phyloP scores from a whole-genome alignment of 2,888 invertebrate species.

The Girardia tigrina region DNA sequence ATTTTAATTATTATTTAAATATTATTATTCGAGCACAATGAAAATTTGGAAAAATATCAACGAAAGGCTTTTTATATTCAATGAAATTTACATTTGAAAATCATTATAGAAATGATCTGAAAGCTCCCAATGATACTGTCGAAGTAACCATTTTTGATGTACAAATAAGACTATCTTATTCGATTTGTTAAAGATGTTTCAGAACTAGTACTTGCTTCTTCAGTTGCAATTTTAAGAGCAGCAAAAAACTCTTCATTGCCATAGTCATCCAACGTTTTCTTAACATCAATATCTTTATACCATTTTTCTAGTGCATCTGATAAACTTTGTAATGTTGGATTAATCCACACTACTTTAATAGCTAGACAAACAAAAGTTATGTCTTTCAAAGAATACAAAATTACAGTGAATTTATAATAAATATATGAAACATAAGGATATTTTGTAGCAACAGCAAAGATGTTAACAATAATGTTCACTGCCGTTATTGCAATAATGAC shows the following conservation, averaged over 20 bases:
- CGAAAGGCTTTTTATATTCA: too few relatives aligned
- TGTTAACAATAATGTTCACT: neutral
- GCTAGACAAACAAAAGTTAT: neutral
- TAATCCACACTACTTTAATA: neutral
- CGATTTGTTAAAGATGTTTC: neutral
- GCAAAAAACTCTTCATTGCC: neutral
- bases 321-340: neutral
- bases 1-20: too few relatives aligned
- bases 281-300: slow-evolving; percentile 23
- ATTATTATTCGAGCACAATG: too few relatives aligned
- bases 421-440: neutral
- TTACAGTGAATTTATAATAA: neutral
- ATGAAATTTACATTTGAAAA: too few relatives aligned
- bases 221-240: neutral
- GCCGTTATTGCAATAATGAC: neutral
- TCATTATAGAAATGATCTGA: too few relatives aligned
- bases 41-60: too few relatives aligned
- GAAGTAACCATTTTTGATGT: too few relatives aligned
- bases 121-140: too few relatives aligned
- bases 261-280: slow-evolving; percentile 6
- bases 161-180: too few relatives aligned
- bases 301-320: neutral
- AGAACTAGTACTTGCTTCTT: neutral
- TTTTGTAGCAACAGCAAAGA: neutral
- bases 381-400: neutral